phyloP scores from a whole-genome alignment of 2,888 invertebrate genomes.

The Vannuccia rotundouncinata region DNA sequence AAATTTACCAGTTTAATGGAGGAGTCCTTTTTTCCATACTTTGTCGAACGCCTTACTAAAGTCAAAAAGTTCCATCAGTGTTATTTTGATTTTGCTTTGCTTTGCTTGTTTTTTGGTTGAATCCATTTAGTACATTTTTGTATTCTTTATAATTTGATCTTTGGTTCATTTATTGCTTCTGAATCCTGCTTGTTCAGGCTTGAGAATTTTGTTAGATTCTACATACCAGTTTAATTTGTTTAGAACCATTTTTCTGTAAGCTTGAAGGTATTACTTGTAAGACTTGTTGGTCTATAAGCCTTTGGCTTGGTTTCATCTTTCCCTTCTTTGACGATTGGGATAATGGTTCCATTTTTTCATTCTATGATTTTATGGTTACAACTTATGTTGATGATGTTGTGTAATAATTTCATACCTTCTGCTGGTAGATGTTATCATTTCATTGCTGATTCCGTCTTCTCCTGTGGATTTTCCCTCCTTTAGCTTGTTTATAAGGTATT shows the following conservation, averaged over 20 bases:
- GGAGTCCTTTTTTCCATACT: conserved; percentile 14
- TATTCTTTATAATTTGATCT: conserved; percentile 13
- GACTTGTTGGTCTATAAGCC: conserved; percentile 16
- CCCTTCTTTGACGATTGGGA: conserved; percentile 24
- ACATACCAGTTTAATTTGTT: conserved; percentile 21
- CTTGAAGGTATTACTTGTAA: conserved; percentile 13
- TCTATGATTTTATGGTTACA: conserved; percentile 4
- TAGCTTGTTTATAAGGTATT: conserved; percentile 3
- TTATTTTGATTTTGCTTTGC: conserved; percentile 1
- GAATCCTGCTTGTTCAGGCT: conserved; percentile 25
- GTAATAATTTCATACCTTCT: conserved; percentile 2
- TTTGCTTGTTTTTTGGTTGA: conserved; percentile 27
- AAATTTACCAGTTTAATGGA: background rate
- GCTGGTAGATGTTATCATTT: conserved; percentile 13
- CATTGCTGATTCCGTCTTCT: conserved; percentile 18
- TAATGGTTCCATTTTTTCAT: conserved; percentile 27
- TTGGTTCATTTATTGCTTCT: background rate
- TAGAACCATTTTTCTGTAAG: conserved; percentile 18
- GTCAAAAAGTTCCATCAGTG: conserved; percentile 6
- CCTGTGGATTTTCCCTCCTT: conserved; percentile 12
- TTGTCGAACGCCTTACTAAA: conserved; percentile 27
- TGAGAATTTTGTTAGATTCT: conserved; percentile 7
- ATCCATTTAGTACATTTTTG: conserved; percentile 27
- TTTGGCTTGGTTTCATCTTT: background rate
- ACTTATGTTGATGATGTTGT: background rate